These are phyloP conservation scores for Tapera naevia DNA, from an alignment of 2,797 vertebrate genomes.

Conservation along the genomic window DNA sequence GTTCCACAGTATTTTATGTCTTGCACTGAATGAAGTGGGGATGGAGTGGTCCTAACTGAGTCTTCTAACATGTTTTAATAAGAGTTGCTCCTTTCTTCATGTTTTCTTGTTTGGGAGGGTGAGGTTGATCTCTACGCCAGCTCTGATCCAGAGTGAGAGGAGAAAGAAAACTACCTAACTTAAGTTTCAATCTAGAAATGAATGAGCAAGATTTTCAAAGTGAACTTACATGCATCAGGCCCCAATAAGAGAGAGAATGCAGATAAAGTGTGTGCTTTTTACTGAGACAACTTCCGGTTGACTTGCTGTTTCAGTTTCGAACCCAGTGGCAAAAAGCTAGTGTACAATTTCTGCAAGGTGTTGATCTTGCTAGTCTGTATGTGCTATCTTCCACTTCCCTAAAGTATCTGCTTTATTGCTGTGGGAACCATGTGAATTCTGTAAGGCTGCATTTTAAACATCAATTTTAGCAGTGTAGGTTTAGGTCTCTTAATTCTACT, in stretches of 20 bases:
- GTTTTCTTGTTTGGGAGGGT: not conserved
- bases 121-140: not conserved
- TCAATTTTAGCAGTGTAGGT: not conserved
- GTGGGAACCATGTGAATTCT: not conserved
- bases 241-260: not conserved
- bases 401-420: not conserved
- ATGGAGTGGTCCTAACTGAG: not conserved
- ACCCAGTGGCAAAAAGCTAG: not conserved
- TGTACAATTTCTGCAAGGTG: not conserved
- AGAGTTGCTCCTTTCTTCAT: not conserved
- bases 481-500: not conserved
- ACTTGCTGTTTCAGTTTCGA: not conserved
- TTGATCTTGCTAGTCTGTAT: not conserved
- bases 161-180: not conserved
- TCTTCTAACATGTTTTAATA: not conserved
- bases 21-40: not conserved
- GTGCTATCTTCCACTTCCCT: not conserved
- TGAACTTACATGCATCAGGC: accelerated
- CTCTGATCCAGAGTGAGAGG: not conserved
- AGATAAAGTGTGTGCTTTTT: not conserved
- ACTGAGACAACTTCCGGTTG: not conserved
- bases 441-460: not conserved
- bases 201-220: not conserved
- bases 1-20: not conserved
- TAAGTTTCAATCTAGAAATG: not conserved